Evolutionary conservation across 2,888 invertebrate species (phyloP), one percentile per base, ranked within the genome.

Genomic region (Nebria salina): DNA sequence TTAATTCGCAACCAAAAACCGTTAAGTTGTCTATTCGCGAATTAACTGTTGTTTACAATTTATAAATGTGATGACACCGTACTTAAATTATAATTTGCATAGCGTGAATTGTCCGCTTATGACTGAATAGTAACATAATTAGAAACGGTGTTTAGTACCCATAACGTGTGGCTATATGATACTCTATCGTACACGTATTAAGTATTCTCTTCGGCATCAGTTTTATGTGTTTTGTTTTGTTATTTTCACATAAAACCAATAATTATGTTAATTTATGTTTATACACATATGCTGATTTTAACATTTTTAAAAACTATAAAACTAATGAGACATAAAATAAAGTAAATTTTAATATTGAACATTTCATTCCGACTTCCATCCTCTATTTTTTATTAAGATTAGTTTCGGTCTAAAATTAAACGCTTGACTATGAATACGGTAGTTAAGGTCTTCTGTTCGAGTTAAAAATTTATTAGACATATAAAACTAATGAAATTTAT

Each of bases 31-130:
- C 70, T 70, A 70, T 72, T 77, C 54, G 64, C 72, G 65, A 77
- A 77, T 77, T 66, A 77, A 77, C 77, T 68, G 77, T 77, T 77
- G 77, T 72, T 65, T 76, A 41, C 54, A 72, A 77, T 54, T 72
- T 77, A 70, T 72, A 72, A 72, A 77, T 64, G 34, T 41, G 77
- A 77, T 77, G 77, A 72, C 77, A 77, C 77, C 54, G 15, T 65
- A 43, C 65, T 25, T 70, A 20, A 26, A 34, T 20, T 66, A 77
- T 72, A 77, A 77, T 77, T 77, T 77, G 77, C 77, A 77, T 72
- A 72, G 64, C 72, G 72, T 77, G 77, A 20, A 72, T 34, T 5
- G 54, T 54, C 13, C 54, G 54, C 54, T 54, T 54, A 54, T 54
- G 54, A 54, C 54, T 54, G 54, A 54, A 54, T 54, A 54, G 54